Base-by-base conservation (phyloP, 1,140 invertebrate genomes). In the Plodia interpunctella region DNA sequence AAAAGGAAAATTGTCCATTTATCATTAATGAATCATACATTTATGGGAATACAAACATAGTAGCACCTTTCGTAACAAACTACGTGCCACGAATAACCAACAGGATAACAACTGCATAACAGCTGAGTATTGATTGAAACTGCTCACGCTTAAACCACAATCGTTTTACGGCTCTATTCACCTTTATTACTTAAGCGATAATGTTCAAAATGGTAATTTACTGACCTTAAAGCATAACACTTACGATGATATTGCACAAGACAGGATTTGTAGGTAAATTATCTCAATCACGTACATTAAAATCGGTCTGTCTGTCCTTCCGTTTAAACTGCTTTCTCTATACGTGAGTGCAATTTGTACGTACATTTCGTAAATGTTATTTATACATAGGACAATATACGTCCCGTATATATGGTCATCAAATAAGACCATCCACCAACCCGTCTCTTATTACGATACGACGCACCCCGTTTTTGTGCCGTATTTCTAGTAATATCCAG, bases 281-380 rank as follows among this genome's bases (percentile, higher is more conserved):
- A 68, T 73, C 64, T 67, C 72, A 65, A 72, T 70, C 76, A 81
- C 79, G 79, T 80, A 78, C 63, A 44, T 44, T 44, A 44, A 71
- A 64, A 74, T 74, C 61, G 58, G 63, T 71, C 61, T 44, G 58
- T 65, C 55, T 68, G 76, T 80, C 76, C 80, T 74, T 82, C 74
- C 76, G 76, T 65, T 64, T 63, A 59, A 60, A 63, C 63, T 53
- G 66, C 78, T 82, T 81, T 85, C 78, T 77, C 68, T 72, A 54
- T 59, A 78, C 80, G 78, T 79, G 82, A 69, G 59, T 72, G 76
- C 70, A 76, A 77, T 81, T 19, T 17, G 50, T 63, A 75, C 54
- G 59, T 58, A 51, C 21, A 49, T 60, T 59, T 49, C 58, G 58
- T 59, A 63, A 28, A 57, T n/a, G n/a, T n/a, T n/a, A n/a, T n/a